Base-by-base conservation (phyloP, 2,888 invertebrate genomes). In the Apotomis turbidana region DNA sequence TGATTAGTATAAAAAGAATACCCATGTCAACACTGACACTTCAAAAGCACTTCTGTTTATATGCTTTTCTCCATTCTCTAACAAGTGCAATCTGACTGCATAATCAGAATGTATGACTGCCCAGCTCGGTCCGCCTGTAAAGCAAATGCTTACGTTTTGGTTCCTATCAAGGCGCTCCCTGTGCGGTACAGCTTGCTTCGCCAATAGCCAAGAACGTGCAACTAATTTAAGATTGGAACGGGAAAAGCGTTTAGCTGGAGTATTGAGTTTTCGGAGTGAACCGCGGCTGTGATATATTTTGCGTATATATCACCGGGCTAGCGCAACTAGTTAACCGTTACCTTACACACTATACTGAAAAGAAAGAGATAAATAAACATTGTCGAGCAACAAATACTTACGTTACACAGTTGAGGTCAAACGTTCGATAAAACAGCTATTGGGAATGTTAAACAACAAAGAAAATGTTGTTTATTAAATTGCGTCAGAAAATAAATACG, bases 201-300 rank as follows among this genome's bases (percentile, higher is more conserved):
- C 70, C 57, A 44, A 63, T 70, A 63, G 51, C 41, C 38, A n/a
- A 70, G 51, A 64, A 70, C 70, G 70, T 64, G 70, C 70, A 54
- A 66, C 70, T 70, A 70, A 66, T 70, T 60, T 66, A 54, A 70
- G 54, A 46, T 70, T 27, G 70, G 60, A 70, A 70, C 46, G 64
- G 52, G 54, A 70, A 64, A 70, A 66, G 44, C 58, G 44, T 59
- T 70, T 70, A 15, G 52, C 59, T 54, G 46, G 51, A 55, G 13
- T 51, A 55, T 63, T 66, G 44, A 46, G 38, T 60, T 64, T 70
- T 54, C 36, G 36, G 13, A 41, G 41, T 1, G 5, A 3, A 6
- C 6, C 5, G 41, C 41, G 41, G 6, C 5, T 3, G 41, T 41
- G 41, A 41, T 41, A 41, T 1, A 6, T 41, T 41, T 41, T 41